These are phyloP conservation scores for Ochropleura plecta DNA, from an alignment of 2,888 invertebrate species.

Conservation along the genomic window DNA sequence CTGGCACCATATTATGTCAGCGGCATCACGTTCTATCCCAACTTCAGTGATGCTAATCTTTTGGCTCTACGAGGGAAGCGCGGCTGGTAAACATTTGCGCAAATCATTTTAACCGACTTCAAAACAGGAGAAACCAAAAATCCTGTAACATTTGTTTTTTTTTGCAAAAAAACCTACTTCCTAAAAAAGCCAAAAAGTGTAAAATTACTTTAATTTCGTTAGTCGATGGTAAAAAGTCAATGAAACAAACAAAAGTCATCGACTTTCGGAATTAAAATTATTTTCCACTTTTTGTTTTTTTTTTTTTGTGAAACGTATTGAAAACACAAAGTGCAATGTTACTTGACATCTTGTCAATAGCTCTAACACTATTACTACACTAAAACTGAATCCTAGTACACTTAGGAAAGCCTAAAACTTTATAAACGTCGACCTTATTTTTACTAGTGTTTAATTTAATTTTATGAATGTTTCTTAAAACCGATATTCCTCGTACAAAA, in stretches of 20 bases:
- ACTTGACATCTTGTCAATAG: not conserved
- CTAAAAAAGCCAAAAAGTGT: no score
- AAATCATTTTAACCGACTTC: not conserved
- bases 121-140: no score
- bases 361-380: not conserved
- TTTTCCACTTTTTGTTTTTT: no score
- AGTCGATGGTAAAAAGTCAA: no score
- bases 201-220: no score
- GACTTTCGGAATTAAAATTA: no score
- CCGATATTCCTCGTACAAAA: not conserved
- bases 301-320: not conserved
- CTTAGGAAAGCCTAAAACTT: not conserved
- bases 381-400: not conserved
- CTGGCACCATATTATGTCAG: not conserved
- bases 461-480: not conserved
- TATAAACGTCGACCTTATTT: no score
- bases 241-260: no score
- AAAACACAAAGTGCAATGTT: not conserved
- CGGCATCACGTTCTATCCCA: not conserved
- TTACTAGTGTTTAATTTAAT: no score
- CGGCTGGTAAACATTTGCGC: not conserved
- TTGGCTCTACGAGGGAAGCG: no score
- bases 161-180: no score
- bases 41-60: not conserved
- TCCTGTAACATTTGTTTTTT: no score